Evolutionary conservation across 2,797 vertebrate species (phyloP).

Genomic region (Steatocranus sp.): DNA sequence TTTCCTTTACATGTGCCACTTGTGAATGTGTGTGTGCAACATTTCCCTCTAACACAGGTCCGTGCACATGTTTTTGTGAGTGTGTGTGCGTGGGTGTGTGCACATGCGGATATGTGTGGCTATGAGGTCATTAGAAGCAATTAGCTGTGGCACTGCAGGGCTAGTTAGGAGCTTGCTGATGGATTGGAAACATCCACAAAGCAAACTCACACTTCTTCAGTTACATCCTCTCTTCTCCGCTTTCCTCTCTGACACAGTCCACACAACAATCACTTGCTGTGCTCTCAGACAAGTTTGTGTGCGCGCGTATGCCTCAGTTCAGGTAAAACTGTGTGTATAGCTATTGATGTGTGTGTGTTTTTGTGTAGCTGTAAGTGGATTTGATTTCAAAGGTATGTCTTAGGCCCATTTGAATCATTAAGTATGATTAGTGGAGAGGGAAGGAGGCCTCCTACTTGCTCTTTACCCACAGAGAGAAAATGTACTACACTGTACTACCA

Average conservation of each 20-base stretch:
- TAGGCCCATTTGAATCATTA: constrained; percentile 73
- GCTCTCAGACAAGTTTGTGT: not conserved
- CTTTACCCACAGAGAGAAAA: constrained; percentile 49
- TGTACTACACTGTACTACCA: constrained; percentile 27
- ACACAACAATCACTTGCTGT: constrained; percentile 9
- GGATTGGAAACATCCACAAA: constrained; percentile 61
- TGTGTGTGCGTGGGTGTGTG: not conserved
- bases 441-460: constrained; percentile 45
- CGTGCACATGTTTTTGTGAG: not conserved
- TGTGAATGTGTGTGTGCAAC: not conserved
- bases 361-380: constrained; percentile 56
- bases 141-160: constrained; percentile 44
- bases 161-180: constrained; percentile 59
- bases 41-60: not conserved
- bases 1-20: constrained; percentile 34
- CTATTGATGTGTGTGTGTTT: not conserved
- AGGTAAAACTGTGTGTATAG: not conserved
- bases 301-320: not conserved
- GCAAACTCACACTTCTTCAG: constrained; percentile 49
- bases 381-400: constrained; percentile 75
- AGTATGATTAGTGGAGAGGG: constrained; percentile 68
- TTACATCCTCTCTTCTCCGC: constrained; percentile 14
- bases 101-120: not conserved
- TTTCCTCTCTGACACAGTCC: not conserved
- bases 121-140: constrained; percentile 59